Evolutionary conservation across 1,140 invertebrate species (phyloP).

Genomic region (Contarinia nasturtii): DNA sequence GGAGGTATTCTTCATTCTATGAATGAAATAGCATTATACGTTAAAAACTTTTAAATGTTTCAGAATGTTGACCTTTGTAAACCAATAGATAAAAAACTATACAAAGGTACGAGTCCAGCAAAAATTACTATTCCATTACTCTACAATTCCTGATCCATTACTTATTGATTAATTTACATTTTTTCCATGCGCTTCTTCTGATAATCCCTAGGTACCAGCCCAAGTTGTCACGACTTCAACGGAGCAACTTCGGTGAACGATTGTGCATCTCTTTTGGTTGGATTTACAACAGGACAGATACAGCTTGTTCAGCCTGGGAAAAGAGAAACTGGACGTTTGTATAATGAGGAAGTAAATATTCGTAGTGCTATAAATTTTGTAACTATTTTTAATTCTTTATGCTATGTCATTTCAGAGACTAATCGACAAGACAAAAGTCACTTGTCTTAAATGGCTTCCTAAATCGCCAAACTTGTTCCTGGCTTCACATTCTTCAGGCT

Average conservation of each 20-base stretch:
- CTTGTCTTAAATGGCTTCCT: constrained; percentile 96
- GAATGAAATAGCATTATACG: too few relatives aligned
- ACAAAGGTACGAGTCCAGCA: too few relatives aligned
- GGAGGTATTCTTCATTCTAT: too few relatives aligned
- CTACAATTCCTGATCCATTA: too few relatives aligned
- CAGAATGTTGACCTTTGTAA: constrained; percentile 87
- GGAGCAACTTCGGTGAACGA: constrained; percentile 58
- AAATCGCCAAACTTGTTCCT: constrained; percentile 83
- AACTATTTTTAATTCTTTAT: constrained; percentile 1
- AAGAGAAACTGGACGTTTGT: constrained; percentile 89
- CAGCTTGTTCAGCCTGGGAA: constrained; percentile 93
- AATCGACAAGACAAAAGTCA: constrained; percentile 96
- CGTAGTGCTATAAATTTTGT: background rate
- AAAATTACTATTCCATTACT: too few relatives aligned
- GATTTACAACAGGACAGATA: constrained; percentile 93
- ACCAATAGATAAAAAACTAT: constrained; percentile 92
- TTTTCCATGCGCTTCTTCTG: too few relatives aligned
- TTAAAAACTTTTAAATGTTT: too few relatives aligned
- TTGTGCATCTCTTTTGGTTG: constrained; percentile 74
- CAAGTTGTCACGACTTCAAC: constrained; percentile 98
- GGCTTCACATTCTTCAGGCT: constrained; percentile 87
- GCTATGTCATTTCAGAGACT: constrained; percentile 51
- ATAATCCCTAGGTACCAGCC: too few relatives aligned
- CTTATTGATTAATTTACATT: too few relatives aligned
- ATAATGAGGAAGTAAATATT: constrained; percentile 75